Evolutionary conservation across 2,797 vertebrate species (phyloP).

Genomic region (Furcifer pardalis): DNA sequence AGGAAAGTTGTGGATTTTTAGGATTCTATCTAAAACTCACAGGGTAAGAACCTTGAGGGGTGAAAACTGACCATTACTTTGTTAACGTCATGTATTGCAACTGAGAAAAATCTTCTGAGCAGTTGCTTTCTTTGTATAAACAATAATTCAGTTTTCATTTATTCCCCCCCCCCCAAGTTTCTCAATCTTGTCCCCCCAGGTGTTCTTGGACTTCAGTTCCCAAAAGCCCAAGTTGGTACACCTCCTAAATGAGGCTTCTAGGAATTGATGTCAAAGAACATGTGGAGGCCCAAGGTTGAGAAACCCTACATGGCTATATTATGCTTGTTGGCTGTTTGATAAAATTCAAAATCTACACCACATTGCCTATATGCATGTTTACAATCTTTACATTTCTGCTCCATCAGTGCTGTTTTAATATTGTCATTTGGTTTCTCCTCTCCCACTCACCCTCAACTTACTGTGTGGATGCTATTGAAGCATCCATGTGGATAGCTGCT

Average conservation of each 20-base stretch:
- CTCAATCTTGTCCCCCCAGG: no score
- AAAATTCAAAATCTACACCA: not conserved
- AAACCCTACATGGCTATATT: no score
- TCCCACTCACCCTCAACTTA: no score
- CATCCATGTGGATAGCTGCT: constrained; percentile 2
- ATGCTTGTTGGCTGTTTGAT: not conserved
- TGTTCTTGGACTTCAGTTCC: no score
- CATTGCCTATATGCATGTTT: not conserved
- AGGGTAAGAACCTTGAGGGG: not conserved
- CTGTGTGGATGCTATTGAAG: rapidly evolving
- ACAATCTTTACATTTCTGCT: not conserved
- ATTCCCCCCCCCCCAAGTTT: not conserved
- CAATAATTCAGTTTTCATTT: not conserved
- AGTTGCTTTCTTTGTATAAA: not conserved
- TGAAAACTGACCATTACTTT: not conserved
- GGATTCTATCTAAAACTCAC: not conserved
- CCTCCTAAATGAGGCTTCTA: no score
- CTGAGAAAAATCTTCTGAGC: not conserved
- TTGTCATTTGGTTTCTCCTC: not conserved
- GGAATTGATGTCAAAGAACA: no score
- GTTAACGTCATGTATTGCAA: not conserved
- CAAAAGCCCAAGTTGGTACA: no score
- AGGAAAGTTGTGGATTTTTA: not conserved
- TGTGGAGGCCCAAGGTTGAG: no score
- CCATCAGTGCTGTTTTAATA: not conserved